Percentiles rank a stretch among this genome's conserved stretches.
Evolutionary conservation across 2,797 vertebrate species (phyloP).

Genomic region (Numenius phaeopus): DNA sequence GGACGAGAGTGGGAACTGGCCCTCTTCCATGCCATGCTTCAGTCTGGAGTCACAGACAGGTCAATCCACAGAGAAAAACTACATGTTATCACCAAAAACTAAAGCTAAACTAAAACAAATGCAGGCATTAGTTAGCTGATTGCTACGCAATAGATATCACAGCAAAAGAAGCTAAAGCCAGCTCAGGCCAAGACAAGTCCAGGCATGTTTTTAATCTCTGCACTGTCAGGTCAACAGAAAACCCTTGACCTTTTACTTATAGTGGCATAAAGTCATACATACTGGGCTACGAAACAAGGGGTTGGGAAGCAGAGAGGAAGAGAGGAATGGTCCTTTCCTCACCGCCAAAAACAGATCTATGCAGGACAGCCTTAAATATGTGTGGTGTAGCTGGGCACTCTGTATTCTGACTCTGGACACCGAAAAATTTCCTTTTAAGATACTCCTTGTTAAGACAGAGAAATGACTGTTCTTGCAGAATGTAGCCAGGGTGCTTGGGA

Average conservation of each 20-base stretch:
- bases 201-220: neutral
- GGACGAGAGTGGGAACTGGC: accelerated
- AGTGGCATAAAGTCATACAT: neutral
- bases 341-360: neutral
- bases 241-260: neutral
- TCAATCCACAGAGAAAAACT: neutral
- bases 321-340: neutral
- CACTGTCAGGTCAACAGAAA: neutral
- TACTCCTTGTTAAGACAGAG: neutral
- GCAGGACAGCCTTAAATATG: neutral
- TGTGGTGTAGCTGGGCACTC: neutral
- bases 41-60: neutral
- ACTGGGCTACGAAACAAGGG: neutral
- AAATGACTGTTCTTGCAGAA: neutral
- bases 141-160: neutral
- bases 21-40: neutral
- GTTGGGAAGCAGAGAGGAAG: neutral
- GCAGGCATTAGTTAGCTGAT: neutral
- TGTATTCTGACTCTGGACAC: neutral
- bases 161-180: neutral
- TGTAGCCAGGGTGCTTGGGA: neutral
- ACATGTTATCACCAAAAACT: neutral
- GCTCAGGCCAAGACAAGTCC: neutral
- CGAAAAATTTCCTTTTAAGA: neutral
- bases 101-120: neutral